A percentile compares a stretch with the other conserved stretches of the same genome.
These are phyloP conservation scores for Pseudococcus longispinus DNA, from an alignment of 2,888 invertebrate species.

Conservation along the genomic window DNA sequence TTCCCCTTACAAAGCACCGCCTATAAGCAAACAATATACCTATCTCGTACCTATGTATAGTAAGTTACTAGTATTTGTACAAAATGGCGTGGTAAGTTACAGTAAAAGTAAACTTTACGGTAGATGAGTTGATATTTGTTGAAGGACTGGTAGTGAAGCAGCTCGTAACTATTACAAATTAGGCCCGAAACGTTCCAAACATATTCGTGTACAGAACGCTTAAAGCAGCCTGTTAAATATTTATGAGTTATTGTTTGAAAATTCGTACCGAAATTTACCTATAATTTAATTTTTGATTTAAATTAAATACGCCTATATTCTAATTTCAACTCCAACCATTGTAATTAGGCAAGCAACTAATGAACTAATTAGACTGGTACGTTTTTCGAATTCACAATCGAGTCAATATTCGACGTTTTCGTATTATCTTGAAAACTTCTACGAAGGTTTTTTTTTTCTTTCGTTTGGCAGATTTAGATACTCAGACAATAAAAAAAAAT, in stretches of 20 bases:
- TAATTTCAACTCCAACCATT: not conserved
- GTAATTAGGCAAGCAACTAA: conserved; percentile 9
- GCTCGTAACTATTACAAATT: conserved; percentile 27
- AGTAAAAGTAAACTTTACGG: conserved; percentile 40
- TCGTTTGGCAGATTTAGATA: not conserved
- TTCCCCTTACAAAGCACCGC: conserved; percentile 52
- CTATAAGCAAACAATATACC: conserved; percentile 51
- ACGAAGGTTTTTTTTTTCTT: no score
- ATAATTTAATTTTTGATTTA: not conserved
- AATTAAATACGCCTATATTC: not conserved
- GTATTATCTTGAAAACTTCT: no score
- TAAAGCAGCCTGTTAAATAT: conserved; percentile 17
- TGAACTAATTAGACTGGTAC: not conserved
- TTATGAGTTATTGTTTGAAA: conserved; percentile 28
- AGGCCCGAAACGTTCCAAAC: not conserved
- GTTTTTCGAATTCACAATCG: not conserved
- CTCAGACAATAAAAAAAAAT: not conserved
- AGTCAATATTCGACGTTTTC: not conserved
- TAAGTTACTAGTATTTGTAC: conserved; percentile 28
- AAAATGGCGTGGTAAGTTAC: conserved; percentile 38
- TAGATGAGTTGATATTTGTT: conserved; percentile 40
- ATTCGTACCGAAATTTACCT: not conserved
- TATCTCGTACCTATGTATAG: not conserved
- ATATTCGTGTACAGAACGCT: not conserved
- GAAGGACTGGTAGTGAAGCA: conserved; percentile 30